Percentiles rank a stretch among this genome's conserved stretches.
Evolutionary conservation across 2,113 vertebrate species (phyloP).

Genomic region (Atherinomorus stipes): DNA sequence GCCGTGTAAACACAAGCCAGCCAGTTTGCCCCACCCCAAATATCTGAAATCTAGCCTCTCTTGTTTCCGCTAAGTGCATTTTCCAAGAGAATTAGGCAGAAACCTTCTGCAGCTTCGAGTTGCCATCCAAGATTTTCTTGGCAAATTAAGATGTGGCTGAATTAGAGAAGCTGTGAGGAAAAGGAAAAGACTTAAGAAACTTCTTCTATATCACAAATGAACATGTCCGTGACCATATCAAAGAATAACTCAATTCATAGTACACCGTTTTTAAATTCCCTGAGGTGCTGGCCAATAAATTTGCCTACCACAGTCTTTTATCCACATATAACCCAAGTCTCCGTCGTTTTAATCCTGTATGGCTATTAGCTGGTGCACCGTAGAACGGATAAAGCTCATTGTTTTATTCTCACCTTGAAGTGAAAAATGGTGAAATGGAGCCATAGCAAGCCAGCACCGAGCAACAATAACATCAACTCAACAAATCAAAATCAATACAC

Average conservation of each 20-base stretch:
- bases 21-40: conserved; percentile 13
- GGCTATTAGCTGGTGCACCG: conserved; percentile 31
- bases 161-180: conserved; percentile 30
- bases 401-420: conserved; percentile 40
- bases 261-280: conserved; percentile 34
- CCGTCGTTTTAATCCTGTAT: conserved; percentile 14
- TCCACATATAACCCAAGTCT: conserved; percentile 13
- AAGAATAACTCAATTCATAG: conserved; percentile 16
- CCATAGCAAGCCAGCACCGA: conserved; percentile 19
- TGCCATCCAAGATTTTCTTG: conserved; percentile 41
- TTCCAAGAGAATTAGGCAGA: conserved; percentile 29
- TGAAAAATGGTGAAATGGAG: conserved; percentile 18
- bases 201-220: conserved; percentile 13
- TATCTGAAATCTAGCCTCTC: conserved; percentile 23
- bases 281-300: conserved; percentile 32
- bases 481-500: conserved; percentile 46
- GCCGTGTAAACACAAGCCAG: conserved; percentile 22
- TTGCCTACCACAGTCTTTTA: conserved; percentile 4
- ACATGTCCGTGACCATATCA: neutral
- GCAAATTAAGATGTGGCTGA: conserved; percentile 30
- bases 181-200: neutral
- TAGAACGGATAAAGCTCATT: conserved; percentile 5
- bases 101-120: conserved; percentile 7
- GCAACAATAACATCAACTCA: conserved; percentile 35
- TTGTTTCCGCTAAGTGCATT: conserved; percentile 46